Evolutionary conservation across 2,888 invertebrate genomes (phyloP).

Genomic region (Cheilosia pagana): DNA sequence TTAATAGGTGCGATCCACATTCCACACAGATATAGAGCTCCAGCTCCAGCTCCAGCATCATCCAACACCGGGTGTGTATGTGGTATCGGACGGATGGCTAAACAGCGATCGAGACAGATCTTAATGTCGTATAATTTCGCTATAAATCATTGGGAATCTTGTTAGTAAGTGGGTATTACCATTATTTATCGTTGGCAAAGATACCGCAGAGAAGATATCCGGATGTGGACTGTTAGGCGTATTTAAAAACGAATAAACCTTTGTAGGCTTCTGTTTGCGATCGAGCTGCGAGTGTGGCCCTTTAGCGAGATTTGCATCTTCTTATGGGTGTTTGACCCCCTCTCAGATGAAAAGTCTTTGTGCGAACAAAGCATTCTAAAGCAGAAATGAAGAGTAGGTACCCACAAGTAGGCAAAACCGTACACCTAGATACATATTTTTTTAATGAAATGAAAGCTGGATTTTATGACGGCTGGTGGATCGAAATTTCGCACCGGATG

Average conservation of each 20-base stretch:
- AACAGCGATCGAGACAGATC: conserved; percentile 74
- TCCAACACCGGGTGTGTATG: not conserved
- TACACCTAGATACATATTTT: too few species aligned
- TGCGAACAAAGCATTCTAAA: conserved; percentile 7
- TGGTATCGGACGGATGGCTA: conserved; percentile 57
- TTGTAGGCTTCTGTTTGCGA: conserved; percentile 71
- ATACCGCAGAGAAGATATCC: conserved; percentile 59
- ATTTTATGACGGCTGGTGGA: too few species aligned
- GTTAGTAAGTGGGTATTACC: conserved; percentile 75
- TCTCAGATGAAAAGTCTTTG: not conserved
- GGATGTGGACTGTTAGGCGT: conserved; percentile 73
- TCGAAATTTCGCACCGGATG: not conserved
- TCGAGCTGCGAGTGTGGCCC: conserved; percentile 58
- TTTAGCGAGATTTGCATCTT: conserved; percentile 57
- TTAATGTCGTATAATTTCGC: conserved; percentile 74
- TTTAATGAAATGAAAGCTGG: too few species aligned
- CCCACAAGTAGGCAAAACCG: too few species aligned
- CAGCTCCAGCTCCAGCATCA: not conserved
- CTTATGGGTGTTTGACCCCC: conserved; percentile 55
- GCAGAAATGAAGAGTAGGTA: not conserved
- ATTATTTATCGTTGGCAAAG: conserved; percentile 73
- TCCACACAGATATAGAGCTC: conserved; percentile 36
- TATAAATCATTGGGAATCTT: conserved; percentile 72
- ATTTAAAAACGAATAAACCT: conserved; percentile 70
- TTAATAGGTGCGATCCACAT: conserved; percentile 75